Evolutionary conservation across 2,113 vertebrate genomes (phyloP).

Genomic region (Limanda limanda): DNA sequence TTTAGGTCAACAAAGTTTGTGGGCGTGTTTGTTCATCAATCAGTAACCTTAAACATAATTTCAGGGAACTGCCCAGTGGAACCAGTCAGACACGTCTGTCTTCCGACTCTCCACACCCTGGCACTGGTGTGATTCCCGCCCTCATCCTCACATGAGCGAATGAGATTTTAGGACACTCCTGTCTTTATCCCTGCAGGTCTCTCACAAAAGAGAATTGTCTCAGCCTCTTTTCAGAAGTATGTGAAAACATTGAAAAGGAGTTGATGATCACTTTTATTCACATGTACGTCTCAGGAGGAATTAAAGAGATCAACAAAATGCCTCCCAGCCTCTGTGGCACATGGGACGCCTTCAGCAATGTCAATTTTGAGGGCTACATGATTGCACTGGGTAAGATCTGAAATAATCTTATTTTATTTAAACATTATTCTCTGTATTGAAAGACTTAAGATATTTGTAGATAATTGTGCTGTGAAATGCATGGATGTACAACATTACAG

Average conservation of each 20-base stretch:
- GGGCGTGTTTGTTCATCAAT: not conserved
- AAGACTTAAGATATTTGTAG: not conserved
- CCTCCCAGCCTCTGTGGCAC: constrained; percentile 85
- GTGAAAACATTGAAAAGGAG: too few relatives aligned
- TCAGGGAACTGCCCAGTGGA: not conserved
- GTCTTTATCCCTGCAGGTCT: not conserved
- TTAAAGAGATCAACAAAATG: constrained; percentile 71
- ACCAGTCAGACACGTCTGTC: constrained; percentile 56
- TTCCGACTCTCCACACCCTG: not conserved
- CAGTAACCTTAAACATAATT: not conserved
- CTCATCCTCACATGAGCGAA: not conserved
- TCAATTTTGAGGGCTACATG: constrained; percentile 90
- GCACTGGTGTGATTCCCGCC: not conserved
- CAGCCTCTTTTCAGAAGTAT: not conserved
- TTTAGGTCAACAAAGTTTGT: not conserved
- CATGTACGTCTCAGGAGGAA: not conserved
- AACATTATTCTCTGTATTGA: too few relatives aligned
- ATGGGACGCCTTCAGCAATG: constrained; percentile 88
- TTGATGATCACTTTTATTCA: not conserved
- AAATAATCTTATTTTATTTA: not conserved
- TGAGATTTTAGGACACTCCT: constrained; percentile 21
- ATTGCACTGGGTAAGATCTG: constrained; percentile 84
- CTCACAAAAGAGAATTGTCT: not conserved
- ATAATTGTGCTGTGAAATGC: not conserved
- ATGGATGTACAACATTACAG: not conserved